These are phyloP conservation scores for Mobula birostris DNA, from an alignment of 2,113 vertebrate species.

Conservation along the genomic window DNA sequence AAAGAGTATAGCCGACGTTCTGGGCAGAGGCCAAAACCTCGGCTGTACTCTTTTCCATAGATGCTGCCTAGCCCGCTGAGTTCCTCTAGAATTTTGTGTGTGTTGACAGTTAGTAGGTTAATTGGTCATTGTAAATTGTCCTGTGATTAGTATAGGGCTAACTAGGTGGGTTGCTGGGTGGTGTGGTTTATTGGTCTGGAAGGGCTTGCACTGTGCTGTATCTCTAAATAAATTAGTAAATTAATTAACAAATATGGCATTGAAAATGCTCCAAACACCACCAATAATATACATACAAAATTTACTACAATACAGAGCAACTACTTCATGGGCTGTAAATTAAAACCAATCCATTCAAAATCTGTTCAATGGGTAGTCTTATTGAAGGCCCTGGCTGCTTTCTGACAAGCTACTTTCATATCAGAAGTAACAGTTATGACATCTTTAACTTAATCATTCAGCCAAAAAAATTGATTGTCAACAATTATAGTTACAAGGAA, in stretches of 20 bases:
- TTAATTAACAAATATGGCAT: neutral
- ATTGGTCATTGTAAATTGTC: too few relatives aligned
- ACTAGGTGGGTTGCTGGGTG: too few relatives aligned
- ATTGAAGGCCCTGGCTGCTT: neutral
- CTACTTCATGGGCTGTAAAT: neutral
- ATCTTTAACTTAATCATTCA: neutral
- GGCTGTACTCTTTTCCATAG: too few relatives aligned
- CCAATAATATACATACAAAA: conserved; percentile 30
- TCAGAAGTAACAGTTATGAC: neutral
- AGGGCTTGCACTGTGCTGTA: too few relatives aligned
- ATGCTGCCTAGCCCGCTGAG: too few relatives aligned
- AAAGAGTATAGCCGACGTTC: too few relatives aligned
- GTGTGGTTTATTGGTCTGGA: too few relatives aligned
- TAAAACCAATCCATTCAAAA: conserved; percentile 10
- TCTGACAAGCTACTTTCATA: neutral
- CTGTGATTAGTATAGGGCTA: too few relatives aligned
- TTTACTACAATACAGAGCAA: conserved; percentile 9
- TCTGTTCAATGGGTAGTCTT: neutral
- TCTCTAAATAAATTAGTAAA: too few relatives aligned
- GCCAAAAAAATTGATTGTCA: neutral
- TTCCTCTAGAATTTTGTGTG: too few relatives aligned
- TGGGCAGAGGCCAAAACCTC: too few relatives aligned
- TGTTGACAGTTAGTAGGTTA: too few relatives aligned
- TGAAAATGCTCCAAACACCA: neutral
- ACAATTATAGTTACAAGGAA: neutral